phyloP scores from a whole-genome alignment of 2,888 invertebrate species.

The Drosophila cognata region DNA sequence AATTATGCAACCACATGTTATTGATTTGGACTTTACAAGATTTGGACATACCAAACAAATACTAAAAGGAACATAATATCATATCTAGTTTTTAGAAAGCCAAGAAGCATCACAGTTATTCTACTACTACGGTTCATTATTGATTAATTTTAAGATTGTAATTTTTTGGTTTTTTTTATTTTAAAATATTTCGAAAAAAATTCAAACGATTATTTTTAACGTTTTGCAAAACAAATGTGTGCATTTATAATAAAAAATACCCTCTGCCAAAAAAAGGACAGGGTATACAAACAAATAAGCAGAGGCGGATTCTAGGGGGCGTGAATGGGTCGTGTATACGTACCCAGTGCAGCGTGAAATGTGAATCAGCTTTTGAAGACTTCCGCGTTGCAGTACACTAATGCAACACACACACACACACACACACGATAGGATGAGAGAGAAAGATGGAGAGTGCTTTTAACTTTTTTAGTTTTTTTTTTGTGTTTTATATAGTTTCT shows the following conservation, averaged over 20 bases:
- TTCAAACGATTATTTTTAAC: too few species aligned
- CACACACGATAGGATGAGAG: background rate
- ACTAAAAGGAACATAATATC: too few species aligned
- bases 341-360: constrained; percentile 55
- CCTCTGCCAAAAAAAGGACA: background rate
- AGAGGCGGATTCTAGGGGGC: background rate
- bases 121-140: too few species aligned
- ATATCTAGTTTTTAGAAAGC: too few species aligned
- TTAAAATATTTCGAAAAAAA: too few species aligned
- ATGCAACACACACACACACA: constrained; percentile 8
- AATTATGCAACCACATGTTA: too few species aligned
- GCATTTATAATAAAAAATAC: background rate
- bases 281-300: background rate
- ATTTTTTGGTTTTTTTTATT: too few species aligned
- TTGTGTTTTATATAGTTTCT: background rate
- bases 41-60: too few species aligned
- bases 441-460: constrained; percentile 1
- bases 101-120: too few species aligned
- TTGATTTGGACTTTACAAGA: too few species aligned
- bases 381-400: constrained; percentile 44
- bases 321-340: constrained; percentile 1
- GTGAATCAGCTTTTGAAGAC: constrained; percentile 35
- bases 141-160: too few species aligned
- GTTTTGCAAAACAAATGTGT: background rate
- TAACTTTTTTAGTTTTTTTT: constrained; percentile 1